Evolutionary conservation across 2,797 vertebrate genomes (phyloP).

Genomic region (Sarcoramphus papa): DNA sequence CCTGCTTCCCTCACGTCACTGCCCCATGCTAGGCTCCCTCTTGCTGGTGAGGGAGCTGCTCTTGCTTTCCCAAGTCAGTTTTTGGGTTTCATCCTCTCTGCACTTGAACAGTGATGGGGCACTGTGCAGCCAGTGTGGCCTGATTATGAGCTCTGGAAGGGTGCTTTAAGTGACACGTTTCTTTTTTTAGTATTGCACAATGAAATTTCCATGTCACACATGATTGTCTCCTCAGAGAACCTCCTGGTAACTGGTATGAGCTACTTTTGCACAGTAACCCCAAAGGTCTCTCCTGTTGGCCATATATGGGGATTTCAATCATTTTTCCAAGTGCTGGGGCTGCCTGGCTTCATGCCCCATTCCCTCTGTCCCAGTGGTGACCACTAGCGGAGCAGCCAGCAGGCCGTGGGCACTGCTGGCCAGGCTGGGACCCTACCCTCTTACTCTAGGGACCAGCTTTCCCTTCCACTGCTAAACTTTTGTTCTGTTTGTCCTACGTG

Average conservation of each 20-base stretch:
- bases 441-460: background rate
- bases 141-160: conserved; percentile 1
- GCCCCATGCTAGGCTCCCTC: background rate
- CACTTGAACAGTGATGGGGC: background rate
- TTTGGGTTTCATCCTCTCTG: background rate
- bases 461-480: background rate
- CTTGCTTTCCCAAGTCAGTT: background rate
- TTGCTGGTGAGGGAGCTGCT: background rate
- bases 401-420: background rate
- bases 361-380: background rate
- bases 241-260: background rate
- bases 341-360: background rate
- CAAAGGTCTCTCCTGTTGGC: background rate
- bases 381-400: background rate
- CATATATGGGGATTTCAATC: background rate
- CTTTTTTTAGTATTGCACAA: background rate
- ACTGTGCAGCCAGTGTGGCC: background rate
- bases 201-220: background rate
- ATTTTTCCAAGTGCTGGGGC: background rate
- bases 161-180: background rate
- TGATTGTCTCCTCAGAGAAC: background rate
- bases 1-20: background rate
- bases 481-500: background rate
- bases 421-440: background rate
- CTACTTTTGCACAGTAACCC: background rate